These are phyloP conservation scores for Sebastiscus tertius DNA, from an alignment of 2,797 vertebrate genomes.

Conservation along the genomic window DNA sequence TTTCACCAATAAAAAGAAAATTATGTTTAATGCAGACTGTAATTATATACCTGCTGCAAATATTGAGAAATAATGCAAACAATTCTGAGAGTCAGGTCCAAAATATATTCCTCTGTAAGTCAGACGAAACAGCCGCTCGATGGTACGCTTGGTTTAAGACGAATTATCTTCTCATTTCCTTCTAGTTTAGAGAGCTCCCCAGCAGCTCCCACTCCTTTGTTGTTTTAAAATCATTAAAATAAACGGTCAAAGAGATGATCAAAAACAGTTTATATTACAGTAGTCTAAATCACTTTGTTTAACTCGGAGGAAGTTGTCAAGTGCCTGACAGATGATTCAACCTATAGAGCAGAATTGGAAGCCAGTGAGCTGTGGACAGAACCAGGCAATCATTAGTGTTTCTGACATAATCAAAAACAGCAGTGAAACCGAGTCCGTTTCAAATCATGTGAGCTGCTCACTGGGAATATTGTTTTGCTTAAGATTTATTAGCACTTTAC, in stretches of 20 bases:
- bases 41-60: conserved; percentile 1
- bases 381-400: conserved; percentile 48
- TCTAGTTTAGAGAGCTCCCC: background rate
- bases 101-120: background rate
- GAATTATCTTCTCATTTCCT: conserved; percentile 6
- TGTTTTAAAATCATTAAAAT: conserved; percentile 27
- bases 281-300: conserved; percentile 39
- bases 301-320: conserved; percentile 48
- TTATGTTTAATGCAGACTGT: background rate
- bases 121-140: background rate
- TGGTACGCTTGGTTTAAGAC: background rate
- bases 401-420: conserved; percentile 60
- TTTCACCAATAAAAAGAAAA: background rate
- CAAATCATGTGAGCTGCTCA: conserved; percentile 27
- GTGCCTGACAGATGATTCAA: conserved; percentile 55
- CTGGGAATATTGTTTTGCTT: conserved; percentile 32
- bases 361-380: conserved; percentile 46
- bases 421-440: conserved; percentile 29
- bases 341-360: conserved; percentile 44
- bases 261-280: conserved; percentile 29
- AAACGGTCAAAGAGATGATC: conserved; percentile 17
- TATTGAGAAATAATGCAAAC: background rate
- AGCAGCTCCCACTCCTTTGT: background rate
- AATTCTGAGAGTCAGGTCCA: background rate
- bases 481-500: conserved; percentile 49